phyloP scores from a whole-genome alignment of 2,888 invertebrate species.

The Epicampocera succincta region DNA sequence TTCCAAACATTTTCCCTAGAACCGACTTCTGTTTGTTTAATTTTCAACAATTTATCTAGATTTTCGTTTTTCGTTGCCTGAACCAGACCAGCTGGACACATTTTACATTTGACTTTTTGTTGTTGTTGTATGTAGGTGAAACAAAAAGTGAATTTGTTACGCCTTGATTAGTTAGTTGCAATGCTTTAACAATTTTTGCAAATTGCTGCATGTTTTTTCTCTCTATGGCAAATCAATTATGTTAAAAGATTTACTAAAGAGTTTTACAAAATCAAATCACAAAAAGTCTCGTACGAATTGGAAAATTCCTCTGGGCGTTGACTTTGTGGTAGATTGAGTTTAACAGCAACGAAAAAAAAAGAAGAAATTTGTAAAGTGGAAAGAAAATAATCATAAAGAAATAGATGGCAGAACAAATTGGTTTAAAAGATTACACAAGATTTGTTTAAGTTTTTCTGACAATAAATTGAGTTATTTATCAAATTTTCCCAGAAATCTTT shows the following conservation, averaged over 20 bases:
- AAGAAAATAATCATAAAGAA: conserved; percentile 8
- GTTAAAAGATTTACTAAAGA: conserved; percentile 53
- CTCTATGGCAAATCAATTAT: conserved; percentile 59
- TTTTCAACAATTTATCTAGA: conserved; percentile 8
- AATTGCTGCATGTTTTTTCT: conserved; percentile 26
- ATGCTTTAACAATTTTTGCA: conserved; percentile 31
- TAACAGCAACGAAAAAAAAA: conserved; percentile 18
- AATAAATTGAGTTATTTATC: conserved; percentile 55
- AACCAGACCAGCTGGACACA: conserved; percentile 53
- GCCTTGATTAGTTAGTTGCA: conserved; percentile 51
- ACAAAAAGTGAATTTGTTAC: conserved; percentile 59
- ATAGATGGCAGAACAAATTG: conserved; percentile 66
- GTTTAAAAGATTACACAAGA: conserved; percentile 62
- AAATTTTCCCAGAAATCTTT: conserved; percentile 30
- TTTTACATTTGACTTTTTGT: not conserved
- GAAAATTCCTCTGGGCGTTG: conserved; percentile 59
- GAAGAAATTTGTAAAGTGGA: not conserved
- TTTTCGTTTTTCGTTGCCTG: not conserved
- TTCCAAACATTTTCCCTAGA: conserved; percentile 13
- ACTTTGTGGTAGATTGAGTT: conserved; percentile 67
- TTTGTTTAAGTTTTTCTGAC: conserved; percentile 24
- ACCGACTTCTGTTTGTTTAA: conserved; percentile 21
- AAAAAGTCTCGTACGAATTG: conserved; percentile 23
- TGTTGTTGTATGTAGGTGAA: conserved; percentile 23
- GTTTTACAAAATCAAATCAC: conserved; percentile 16